phyloP scores from a whole-genome alignment of 2,113 vertebrate genomes.

The Coptodon bakossiorum region DNA sequence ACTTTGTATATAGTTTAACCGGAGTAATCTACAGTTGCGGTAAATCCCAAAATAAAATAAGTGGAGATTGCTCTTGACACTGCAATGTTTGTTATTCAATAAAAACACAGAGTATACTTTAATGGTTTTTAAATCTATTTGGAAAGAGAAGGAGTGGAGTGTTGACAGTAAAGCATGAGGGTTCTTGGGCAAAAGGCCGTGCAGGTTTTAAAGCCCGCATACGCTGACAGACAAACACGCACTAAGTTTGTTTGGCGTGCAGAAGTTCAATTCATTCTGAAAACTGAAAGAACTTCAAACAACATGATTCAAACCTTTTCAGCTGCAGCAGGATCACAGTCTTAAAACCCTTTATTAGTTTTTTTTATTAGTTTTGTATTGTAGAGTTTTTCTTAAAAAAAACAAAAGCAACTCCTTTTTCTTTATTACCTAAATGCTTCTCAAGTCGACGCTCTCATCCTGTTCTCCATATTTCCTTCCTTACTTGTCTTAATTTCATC shows the following conservation, averaged over 20 bases:
- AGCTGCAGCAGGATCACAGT: neutral
- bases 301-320: neutral
- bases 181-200: neutral
- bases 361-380: neutral
- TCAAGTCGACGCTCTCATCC: accelerated
- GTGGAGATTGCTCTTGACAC: neutral
- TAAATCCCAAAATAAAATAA: neutral
- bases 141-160: neutral
- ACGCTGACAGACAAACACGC: accelerated
- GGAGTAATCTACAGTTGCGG: neutral
- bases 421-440: neutral
- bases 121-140: neutral
- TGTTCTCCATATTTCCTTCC: neutral
- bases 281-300: conserved; percentile 4
- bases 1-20: neutral
- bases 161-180: neutral
- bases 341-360: accelerated
- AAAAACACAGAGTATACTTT: neutral
- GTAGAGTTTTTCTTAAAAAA: neutral
- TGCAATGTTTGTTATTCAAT: neutral
- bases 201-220: neutral
- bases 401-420: neutral
- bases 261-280: neutral
- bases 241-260: neutral
- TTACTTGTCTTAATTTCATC: neutral